Base-by-base conservation (phyloP, 1,140 invertebrate genomes). In the Telenomus remus region DNA sequence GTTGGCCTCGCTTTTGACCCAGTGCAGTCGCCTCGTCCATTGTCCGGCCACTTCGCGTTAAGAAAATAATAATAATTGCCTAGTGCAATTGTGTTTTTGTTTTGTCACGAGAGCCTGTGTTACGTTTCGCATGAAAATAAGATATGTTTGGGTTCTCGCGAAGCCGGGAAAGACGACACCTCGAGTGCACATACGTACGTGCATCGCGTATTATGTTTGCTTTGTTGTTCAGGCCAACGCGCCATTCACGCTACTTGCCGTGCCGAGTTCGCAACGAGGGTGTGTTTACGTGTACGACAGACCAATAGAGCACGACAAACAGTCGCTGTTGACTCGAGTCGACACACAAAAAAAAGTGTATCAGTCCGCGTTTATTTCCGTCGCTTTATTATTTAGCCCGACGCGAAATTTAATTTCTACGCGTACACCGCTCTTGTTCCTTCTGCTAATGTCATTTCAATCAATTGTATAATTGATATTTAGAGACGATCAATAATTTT, bases 201-300 rank as follows among this genome's bases (percentile, higher is more conserved):
- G 70, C 65, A 73, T 75, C 69, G 19, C 69, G 61, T 76, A 79
- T 78, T 80, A 77, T 80, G 77, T 80, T 81, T 81, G 79, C 75
- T 79, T 60, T 78, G 77, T 81, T 80, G 77, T 82, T 80, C 72
- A 82, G 78, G 78, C 78, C 71, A 75, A 79, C 78, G 75, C 71
- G 74, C 74, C 71, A 76, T 79, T 74, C 65, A 77, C 73, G 78
- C 64, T 68, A 54, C 54, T 27, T 27, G 66, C 63, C 57, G 74
- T 65, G 71, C 78, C 74, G 74, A 74, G 76, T 74, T 74, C 63
- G 65, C 48, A 68, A 33, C 65, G 76, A 78, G 76, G 71, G 74
- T 77, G 72, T 69, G 77, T 72, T 44, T 65, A 74, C 66, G 65
- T 70, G 56, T 66, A 59, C 61, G 70, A 75, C 66, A 57, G 64